phyloP scores from a whole-genome alignment of 2,113 vertebrate species.

The Sardina pilchardus region DNA sequence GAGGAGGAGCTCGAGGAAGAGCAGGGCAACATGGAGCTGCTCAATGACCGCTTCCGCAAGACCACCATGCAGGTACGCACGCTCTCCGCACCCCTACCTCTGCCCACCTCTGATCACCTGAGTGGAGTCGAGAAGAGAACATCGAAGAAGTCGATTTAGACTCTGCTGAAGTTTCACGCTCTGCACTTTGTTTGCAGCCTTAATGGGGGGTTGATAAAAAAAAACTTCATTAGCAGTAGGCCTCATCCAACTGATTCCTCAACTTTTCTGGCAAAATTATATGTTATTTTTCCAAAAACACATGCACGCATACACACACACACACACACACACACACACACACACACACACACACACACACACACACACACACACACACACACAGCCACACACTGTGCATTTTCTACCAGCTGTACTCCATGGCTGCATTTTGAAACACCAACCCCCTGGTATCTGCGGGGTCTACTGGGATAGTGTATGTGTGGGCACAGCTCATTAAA shows the following conservation, averaged over 20 bases:
- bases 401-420: not conserved
- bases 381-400: not conserved
- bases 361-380: not conserved
- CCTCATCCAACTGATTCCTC: not conserved
- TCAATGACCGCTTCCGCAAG: constrained; percentile 94
- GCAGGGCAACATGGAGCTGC: constrained; percentile 95
- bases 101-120: not conserved
- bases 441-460: not conserved
- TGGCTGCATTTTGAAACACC: not conserved
- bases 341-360: not conserved
- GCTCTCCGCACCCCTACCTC: not conserved
- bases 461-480: not conserved
- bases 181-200: not conserved
- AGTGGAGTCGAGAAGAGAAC: not conserved
- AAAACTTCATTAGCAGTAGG: not conserved
- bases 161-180: not conserved
- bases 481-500: not conserved
- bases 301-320: too few species aligned
- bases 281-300: not conserved
- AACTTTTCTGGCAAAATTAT: not conserved
- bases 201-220: not conserved
- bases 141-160: too few species aligned
- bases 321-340: not conserved
- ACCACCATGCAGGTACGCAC: constrained; percentile 84
- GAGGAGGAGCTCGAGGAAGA: constrained; percentile 98